phyloP scores from a whole-genome alignment of 1,140 invertebrate species.

The Cydia splendana region DNA sequence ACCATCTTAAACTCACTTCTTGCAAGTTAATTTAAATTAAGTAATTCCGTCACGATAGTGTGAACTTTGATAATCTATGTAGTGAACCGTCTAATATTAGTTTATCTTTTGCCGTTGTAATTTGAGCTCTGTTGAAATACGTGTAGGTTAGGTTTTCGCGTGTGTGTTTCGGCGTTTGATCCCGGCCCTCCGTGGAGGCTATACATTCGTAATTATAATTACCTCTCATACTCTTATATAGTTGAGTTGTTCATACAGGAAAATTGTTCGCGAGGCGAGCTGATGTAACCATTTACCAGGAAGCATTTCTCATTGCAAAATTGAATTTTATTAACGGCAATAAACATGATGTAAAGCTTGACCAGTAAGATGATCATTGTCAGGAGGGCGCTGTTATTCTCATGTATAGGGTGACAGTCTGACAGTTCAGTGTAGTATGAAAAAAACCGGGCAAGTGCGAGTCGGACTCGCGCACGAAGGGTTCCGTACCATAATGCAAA shows the following conservation, averaged over 20 bases:
- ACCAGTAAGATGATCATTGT: too few species aligned
- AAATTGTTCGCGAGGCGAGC: neutral
- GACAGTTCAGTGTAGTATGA: too few species aligned
- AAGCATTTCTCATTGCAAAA: too few species aligned
- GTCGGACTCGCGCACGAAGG: too few species aligned
- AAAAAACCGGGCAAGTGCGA: too few species aligned
- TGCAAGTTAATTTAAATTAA: conserved; percentile 3
- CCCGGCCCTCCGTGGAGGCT: neutral
- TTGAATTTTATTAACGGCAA: too few species aligned
- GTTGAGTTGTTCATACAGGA: neutral
- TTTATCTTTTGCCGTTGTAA: neutral
- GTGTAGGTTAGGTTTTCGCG: neutral
- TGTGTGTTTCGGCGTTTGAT: neutral
- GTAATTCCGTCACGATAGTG: neutral
- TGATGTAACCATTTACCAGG: too few species aligned
- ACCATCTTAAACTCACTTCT: neutral
- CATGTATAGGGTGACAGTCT: too few species aligned
- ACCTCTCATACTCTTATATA: conserved; percentile 4
- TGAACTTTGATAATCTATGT: conserved; percentile 6
- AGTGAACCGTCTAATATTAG: neutral
- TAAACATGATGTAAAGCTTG: too few species aligned
- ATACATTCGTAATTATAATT: conserved; percentile 3
- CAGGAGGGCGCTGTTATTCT: too few species aligned
- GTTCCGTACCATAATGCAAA: too few species aligned
- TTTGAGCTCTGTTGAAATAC: neutral